Evolutionary conservation across 2,797 vertebrate species (phyloP).

Genomic region (Typhlichthys subterraneus): DNA sequence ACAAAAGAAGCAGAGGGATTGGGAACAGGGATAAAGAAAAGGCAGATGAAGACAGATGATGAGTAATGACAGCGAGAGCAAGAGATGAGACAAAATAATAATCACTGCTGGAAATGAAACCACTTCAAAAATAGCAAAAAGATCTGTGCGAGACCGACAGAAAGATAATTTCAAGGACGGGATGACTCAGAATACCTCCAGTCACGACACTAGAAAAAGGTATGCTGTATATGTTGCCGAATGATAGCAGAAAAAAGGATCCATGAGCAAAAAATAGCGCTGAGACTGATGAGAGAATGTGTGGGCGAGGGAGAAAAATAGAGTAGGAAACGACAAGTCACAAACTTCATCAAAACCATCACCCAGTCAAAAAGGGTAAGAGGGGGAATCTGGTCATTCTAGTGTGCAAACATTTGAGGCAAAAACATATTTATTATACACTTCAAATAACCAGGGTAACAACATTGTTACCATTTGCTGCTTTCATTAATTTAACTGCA

Average conservation of each 20-base stretch:
- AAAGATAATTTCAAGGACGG: not conserved
- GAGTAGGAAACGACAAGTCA: not conserved
- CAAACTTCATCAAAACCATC: too few relatives aligned
- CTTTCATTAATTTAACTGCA: too few relatives aligned
- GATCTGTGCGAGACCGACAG: not conserved
- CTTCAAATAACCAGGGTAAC: too few relatives aligned
- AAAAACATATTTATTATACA: too few relatives aligned
- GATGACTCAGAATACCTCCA: slow-evolving; percentile 41
- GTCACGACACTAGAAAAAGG: slow-evolving; percentile 35
- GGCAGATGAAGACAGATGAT: too few relatives aligned
- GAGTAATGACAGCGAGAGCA: not conserved
- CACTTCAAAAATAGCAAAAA: not conserved
- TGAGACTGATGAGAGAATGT: too few relatives aligned
- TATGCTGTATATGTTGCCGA: not conserved
- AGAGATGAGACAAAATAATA: not conserved
- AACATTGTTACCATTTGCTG: too few relatives aligned
- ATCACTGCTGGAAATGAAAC: not conserved
- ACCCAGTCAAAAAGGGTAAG: too few relatives aligned
- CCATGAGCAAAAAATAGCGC: too few relatives aligned
- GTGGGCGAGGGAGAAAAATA: not conserved
- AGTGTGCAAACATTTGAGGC: too few relatives aligned
- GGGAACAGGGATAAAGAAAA: not conserved
- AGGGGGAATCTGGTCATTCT: too few relatives aligned
- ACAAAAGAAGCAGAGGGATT: too few relatives aligned
- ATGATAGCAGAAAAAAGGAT: not conserved